Evolutionary conservation across 2,888 invertebrate species (phyloP).

Genomic region (Platerodrilus igneus): DNA sequence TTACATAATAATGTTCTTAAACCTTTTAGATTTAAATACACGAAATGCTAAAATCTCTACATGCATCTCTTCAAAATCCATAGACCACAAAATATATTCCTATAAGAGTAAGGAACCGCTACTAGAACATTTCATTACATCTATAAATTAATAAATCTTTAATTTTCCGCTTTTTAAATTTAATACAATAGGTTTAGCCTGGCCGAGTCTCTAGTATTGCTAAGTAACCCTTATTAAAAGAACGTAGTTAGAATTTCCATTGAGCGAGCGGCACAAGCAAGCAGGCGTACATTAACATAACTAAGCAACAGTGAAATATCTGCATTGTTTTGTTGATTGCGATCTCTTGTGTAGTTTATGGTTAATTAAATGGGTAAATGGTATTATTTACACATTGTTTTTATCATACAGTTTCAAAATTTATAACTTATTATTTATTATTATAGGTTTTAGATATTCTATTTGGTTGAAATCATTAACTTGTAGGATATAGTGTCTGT

Average conservation of each 20-base stretch:
- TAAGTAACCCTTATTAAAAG: conserved; percentile 25
- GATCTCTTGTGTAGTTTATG: conserved; percentile 39
- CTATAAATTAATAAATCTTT: conserved; percentile 37
- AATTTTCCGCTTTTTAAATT: conserved; percentile 43
- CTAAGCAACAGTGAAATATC: conserved; percentile 46
- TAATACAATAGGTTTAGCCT: conserved; percentile 30
- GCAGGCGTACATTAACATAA: conserved; percentile 45
- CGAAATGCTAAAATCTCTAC: too few species aligned
- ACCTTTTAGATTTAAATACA: too few species aligned
- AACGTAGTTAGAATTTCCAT: conserved; percentile 18
- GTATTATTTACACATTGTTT: conserved; percentile 35
- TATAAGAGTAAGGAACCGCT: conserved; percentile 19
- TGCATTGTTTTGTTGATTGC: conserved; percentile 42
- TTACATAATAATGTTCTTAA: too few species aligned
- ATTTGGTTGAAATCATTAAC: too few species aligned
- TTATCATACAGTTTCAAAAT: too few species aligned
- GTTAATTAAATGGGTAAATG: conserved; percentile 43
- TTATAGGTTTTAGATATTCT: too few species aligned
- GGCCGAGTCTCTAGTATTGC: conserved; percentile 17
- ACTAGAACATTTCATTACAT: conserved; percentile 21
- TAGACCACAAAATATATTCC: conserved; percentile 22
- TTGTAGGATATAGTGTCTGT: too few species aligned
- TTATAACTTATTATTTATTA: too few species aligned
- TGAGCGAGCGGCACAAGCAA: conserved; percentile 19
- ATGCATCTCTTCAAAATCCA: too few species aligned